phyloP scores from a whole-genome alignment of 2,888 invertebrate genomes.

The Acronicta leporina region DNA sequence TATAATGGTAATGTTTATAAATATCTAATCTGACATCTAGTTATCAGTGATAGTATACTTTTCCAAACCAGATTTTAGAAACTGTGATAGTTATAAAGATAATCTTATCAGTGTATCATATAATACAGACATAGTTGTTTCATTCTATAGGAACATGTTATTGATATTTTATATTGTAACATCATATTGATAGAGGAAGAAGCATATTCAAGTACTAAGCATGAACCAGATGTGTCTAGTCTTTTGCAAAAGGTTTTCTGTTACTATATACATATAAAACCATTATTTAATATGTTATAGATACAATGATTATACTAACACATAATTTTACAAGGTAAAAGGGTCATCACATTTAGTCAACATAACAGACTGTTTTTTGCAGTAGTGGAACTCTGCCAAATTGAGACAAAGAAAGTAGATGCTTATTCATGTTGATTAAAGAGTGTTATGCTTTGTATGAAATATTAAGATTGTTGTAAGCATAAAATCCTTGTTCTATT shows the following conservation, averaged over 20 bases:
- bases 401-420: conserved; percentile 25
- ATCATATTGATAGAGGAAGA: not conserved
- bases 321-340: not conserved
- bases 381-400: conserved; percentile 37
- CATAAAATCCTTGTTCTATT: not conserved
- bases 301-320: not conserved
- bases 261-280: too few species aligned
- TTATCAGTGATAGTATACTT: conserved; percentile 30
- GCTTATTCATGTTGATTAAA: not conserved
- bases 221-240: too few species aligned
- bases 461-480: not conserved
- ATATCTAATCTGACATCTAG: conserved; percentile 46
- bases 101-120: conserved; percentile 39
- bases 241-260: too few species aligned
- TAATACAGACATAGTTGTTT: conserved; percentile 3
- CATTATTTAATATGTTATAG: too few species aligned
- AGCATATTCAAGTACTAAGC: not conserved
- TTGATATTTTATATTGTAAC: conserved; percentile 6
- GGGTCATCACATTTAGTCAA: not conserved
- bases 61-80: conserved; percentile 16
- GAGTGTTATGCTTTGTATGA: not conserved
- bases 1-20: conserved; percentile 16
- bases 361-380: conserved; percentile 12
- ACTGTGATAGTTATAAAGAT: conserved; percentile 8
- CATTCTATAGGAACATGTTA: conserved; percentile 3